Conservation (phyloP, 2,113 vertebrate genomes). For the Columba janthina region DNA sequence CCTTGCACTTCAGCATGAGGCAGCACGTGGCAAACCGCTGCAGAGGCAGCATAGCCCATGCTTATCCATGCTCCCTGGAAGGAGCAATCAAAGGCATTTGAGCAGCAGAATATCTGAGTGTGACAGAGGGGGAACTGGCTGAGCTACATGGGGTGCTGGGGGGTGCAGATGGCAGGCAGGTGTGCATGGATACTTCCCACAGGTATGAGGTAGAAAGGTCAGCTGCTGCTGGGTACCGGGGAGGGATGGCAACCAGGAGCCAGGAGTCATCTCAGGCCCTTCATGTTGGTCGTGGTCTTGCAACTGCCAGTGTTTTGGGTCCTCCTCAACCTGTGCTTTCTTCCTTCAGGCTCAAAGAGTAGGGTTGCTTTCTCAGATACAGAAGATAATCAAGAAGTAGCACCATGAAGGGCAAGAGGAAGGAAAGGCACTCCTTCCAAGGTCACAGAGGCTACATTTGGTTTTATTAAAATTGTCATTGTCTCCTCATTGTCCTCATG, state of each 20-base stretch:
- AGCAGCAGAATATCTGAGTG: not conserved
- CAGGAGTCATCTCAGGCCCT: not conserved
- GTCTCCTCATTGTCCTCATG: not conserved
- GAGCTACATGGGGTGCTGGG: accelerated
- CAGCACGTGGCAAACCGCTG: not conserved
- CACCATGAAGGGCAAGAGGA: not conserved
- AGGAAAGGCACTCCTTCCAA: constrained; percentile 9
- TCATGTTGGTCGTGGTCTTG: not conserved
- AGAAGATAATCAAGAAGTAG: not conserved
- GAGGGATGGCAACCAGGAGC: not conserved
- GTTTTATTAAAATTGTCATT: not conserved
- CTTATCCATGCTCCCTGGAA: not conserved
- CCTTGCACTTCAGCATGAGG: accelerated
- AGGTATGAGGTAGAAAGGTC: not conserved
- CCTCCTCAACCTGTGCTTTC: not conserved
- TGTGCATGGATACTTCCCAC: not conserved
- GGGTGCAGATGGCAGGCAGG: not conserved
- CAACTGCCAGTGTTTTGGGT: not conserved
- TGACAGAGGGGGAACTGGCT: not conserved
- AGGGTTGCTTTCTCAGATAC: not conserved
- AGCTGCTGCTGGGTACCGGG: not conserved
- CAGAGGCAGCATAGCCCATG: not conserved
- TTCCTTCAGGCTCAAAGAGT: not conserved
- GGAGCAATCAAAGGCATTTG: not conserved
- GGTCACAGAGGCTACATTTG: not conserved